phyloP scores from a whole-genome alignment of 2,113 vertebrate genomes.

The Chloropsis cyanopogon region DNA sequence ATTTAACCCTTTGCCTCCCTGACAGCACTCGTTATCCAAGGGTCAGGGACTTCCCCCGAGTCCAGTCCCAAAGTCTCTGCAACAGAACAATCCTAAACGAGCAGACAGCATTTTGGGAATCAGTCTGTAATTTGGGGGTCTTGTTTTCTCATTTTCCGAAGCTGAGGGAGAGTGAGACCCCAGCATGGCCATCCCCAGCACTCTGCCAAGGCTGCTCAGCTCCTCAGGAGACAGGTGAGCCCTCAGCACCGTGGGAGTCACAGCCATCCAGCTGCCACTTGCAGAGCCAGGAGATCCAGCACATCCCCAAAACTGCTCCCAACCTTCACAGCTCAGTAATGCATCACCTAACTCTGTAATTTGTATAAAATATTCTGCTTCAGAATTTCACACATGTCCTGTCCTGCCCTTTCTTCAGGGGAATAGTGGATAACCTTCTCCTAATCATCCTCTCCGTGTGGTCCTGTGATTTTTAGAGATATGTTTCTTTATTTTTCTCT shows the following conservation, averaged over 20 bases:
- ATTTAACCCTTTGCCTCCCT: neutral
- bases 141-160: accelerated
- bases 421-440: neutral
- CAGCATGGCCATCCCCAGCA: accelerated
- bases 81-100: neutral
- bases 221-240: accelerated
- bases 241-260: accelerated
- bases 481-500: neutral
- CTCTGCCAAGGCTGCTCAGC: neutral
- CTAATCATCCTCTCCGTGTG: neutral
- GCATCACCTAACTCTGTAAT: accelerated
- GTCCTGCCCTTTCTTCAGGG: neutral
- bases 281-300: neutral
- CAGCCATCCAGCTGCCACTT: neutral
- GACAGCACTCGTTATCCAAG: neutral
- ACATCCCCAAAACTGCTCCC: neutral
- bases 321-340: neutral
- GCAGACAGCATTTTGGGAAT: neutral
- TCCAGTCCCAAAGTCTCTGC: neutral
- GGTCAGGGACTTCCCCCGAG: neutral
- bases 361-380: neutral
- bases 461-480: neutral
- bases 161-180: neutral
- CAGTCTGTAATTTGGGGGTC: neutral
- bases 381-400: accelerated